phyloP scores from a whole-genome alignment of 1,140 invertebrate genomes.

The Agrypnia vestita region DNA sequence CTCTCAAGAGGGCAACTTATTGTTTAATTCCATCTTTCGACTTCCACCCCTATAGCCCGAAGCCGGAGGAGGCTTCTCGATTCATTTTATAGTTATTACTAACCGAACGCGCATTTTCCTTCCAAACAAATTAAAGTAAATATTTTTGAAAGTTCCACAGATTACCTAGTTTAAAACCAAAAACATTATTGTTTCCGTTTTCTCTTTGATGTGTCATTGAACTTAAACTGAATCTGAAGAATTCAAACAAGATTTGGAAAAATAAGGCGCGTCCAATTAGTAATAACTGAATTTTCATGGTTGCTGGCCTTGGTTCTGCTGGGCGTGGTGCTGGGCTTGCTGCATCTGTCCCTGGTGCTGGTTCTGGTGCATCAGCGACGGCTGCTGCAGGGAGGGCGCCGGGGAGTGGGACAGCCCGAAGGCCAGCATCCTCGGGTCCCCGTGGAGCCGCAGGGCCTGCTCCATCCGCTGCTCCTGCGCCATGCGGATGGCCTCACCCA shows the following conservation, averaged over 20 bases:
- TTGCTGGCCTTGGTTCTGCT: slow-evolving; percentile 65
- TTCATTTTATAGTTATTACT: slow-evolving; percentile 60
- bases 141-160: slow-evolving; percentile 26
- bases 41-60: neutral
- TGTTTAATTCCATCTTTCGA: slow-evolving; percentile 44
- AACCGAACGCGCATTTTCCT: slow-evolving; percentile 58
- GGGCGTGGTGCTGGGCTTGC: slow-evolving; percentile 69
- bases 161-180: slow-evolving; percentile 26
- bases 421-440: slow-evolving; percentile 72
- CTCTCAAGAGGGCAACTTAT: slow-evolving; percentile 44
- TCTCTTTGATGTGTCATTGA: slow-evolving; percentile 2
- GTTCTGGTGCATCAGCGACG: slow-evolving; percentile 66
- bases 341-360: slow-evolving; percentile 62
- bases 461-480: slow-evolving; percentile 85
- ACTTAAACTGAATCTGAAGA: slow-evolving; percentile 37
- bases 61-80: neutral
- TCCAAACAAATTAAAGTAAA: slow-evolving; percentile 52
- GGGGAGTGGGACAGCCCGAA: slow-evolving; percentile 70
- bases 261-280: slow-evolving; percentile 70
- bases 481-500: slow-evolving; percentile 82
- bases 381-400: slow-evolving; percentile 66
- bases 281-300: slow-evolving; percentile 74
- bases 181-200: slow-evolving; percentile 33
- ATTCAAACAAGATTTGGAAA: slow-evolving; percentile 40
- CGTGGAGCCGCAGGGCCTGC: slow-evolving; percentile 85